These are phyloP conservation scores for Acronicta psi DNA, from an alignment of 2,888 invertebrate genomes.

Conservation along the genomic window DNA sequence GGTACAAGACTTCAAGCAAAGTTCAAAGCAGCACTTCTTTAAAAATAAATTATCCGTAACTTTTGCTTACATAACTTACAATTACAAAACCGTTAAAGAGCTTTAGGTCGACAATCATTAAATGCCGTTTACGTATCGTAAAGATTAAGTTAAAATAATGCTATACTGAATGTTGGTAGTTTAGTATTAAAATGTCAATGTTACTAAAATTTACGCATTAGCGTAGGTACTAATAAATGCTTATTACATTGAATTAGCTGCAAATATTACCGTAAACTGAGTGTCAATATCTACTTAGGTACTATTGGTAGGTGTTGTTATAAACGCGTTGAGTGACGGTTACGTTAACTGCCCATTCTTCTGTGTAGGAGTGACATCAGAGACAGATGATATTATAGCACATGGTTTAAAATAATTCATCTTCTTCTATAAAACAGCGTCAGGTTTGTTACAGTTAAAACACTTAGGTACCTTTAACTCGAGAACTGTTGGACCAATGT, in stretches of 20 bases:
- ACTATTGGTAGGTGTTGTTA: no score
- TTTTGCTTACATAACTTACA: conserved; percentile 7
- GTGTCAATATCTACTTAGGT: neutral
- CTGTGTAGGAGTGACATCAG: neutral
- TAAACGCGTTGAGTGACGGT: neutral
- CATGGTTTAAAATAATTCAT: neutral
- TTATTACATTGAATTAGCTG: conserved; percentile 1
- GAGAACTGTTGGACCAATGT: no score
- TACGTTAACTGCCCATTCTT: conserved; percentile 1
- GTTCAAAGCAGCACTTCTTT: conserved; percentile 38
- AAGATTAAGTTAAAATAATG: conserved; percentile 19
- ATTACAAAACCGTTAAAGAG: conserved; percentile 8
- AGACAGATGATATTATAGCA: neutral
- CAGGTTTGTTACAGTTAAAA: no score
- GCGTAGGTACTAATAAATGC: conserved; percentile 6
- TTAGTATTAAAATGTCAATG: conserved; percentile 18
- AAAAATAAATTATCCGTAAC: conserved; percentile 46
- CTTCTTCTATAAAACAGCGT: no score
- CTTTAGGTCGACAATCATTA: conserved; percentile 12
- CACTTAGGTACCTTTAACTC: no score
- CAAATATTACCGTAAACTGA: conserved; percentile 10
- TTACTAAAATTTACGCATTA: conserved; percentile 10
- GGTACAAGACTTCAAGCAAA: conserved; percentile 30
- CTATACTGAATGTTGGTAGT: neutral
- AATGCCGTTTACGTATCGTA: conserved; percentile 14